These are phyloP conservation scores for Pyralis farinalis DNA, from an alignment of 2,888 invertebrate species.

Conservation along the genomic window DNA sequence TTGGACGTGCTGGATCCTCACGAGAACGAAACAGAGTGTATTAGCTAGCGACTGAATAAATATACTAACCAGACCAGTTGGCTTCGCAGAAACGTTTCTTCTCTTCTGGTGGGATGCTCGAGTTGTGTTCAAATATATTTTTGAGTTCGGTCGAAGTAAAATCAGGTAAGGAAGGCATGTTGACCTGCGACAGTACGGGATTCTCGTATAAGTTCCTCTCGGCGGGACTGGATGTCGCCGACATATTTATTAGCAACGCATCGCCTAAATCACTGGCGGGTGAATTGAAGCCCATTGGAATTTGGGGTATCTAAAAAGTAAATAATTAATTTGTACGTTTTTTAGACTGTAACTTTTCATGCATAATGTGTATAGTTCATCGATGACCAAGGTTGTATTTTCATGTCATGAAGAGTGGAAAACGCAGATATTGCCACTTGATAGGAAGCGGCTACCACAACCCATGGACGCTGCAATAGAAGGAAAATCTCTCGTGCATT, in stretches of 20 bases:
- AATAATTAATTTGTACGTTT: neutral
- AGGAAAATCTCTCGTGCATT: no score
- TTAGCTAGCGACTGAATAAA: no score
- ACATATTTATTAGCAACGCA: conserved; percentile 27
- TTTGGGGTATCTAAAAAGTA: conserved; percentile 20
- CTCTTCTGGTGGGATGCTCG: conserved; percentile 30
- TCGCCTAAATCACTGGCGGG: conserved; percentile 26
- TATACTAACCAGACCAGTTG: conserved; percentile 27
- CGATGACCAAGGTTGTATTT: no score
- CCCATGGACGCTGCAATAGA: no score
- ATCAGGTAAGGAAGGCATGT: conserved; percentile 18
- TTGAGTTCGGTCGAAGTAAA: conserved; percentile 54
- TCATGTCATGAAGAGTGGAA: no score
- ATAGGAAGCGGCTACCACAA: no score
- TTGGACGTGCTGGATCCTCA: no score
- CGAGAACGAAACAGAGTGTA: no score
- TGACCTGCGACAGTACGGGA: conserved; percentile 29
- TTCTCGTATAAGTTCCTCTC: conserved; percentile 21
- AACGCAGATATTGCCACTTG: no score
- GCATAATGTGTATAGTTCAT: no score
- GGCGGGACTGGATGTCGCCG: conserved; percentile 19
- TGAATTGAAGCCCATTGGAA: conserved; percentile 10
- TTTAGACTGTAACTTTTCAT: no score
- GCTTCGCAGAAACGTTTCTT: conserved; percentile 23
- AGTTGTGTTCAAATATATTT: conserved; percentile 29